phyloP scores from a whole-genome alignment of 2,797 vertebrate genomes.

The Gouania willdenowi region DNA sequence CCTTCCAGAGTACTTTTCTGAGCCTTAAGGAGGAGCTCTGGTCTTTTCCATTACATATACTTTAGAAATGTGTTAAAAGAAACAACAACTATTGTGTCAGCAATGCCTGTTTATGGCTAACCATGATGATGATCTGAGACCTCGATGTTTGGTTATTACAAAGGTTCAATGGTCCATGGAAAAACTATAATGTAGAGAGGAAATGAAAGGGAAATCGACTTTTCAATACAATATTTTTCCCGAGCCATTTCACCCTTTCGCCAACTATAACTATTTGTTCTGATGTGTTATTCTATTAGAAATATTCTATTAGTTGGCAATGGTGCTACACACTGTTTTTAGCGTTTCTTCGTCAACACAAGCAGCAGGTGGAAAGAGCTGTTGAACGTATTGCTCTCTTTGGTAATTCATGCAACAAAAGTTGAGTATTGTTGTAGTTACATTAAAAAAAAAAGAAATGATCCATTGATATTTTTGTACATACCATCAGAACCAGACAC shows the following conservation, averaged over 20 bases:
- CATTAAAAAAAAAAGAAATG: too few species aligned
- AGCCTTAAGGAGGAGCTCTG: constrained; percentile 4
- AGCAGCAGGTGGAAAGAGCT: too few species aligned
- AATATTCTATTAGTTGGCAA: constrained; percentile 3
- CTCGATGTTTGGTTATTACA: constrained; percentile 35
- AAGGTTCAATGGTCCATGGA: constrained; percentile 31
- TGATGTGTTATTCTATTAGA: constrained; percentile 2
- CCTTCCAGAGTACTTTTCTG: not conserved
- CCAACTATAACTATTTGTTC: constrained; percentile 7
- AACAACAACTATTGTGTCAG: not conserved
- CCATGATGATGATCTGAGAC: constrained; percentile 3
- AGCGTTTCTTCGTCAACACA: too few species aligned
- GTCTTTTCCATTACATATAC: not conserved
- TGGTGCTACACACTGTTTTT: not conserved
- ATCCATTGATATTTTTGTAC: too few species aligned
- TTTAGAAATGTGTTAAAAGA: not conserved
- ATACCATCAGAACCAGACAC: too few species aligned
- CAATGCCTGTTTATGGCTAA: constrained; percentile 4
- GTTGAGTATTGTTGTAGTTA: too few species aligned
- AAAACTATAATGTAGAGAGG: constrained; percentile 31
- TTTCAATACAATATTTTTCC: constrained; percentile 10
- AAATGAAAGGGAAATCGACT: constrained; percentile 24
- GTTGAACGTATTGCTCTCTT: too few species aligned
- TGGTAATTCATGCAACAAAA: too few species aligned
- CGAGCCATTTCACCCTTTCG: constrained; percentile 4